Evolutionary conservation across 2,113 vertebrate species (phyloP), one percentile per base, ranked within the genome.

Genomic region (Oxyruncus cristatus): DNA sequence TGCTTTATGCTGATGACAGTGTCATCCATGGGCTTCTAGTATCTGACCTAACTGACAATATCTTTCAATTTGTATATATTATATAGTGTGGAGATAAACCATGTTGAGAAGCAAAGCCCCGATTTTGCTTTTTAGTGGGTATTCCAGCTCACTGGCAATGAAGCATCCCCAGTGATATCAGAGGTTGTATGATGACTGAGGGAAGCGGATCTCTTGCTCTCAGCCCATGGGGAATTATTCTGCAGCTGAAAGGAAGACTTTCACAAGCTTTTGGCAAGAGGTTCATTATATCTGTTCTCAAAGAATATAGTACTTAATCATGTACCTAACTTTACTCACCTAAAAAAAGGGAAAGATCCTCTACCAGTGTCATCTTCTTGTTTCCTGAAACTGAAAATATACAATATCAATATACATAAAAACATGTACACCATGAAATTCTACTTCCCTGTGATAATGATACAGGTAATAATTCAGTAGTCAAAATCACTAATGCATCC

Each of bases 401-500:
- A 56, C 4, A 14, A 9, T 62, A 52, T 5, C 3, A 2, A 33
- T 46, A 20, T 20, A 33, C 22, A 73, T 4, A 79, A 88, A 92
- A 95, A 6, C 27, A 35, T 15, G 33, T 55, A 30, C 11, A 66
- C 2, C 22, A 15, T 21, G 19, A 88, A 82, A 74, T 50, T 52
- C 42, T 77, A 19, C 14, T 72, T 95, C 35, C 26, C 32, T 78
- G 20, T 63, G 35, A 63, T 67, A 70, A 80, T 13, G 12, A 11
- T 32, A 61, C 11, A 61, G 47, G 73, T 21, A 80, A 76, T 80
- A 90, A 58, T 86, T 90, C 67, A 72, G 47, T 59, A 87, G 47
- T 75, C 55, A 87, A 80, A 93, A 81, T 89, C 91, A 68, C 73
- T 78, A 90, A 68, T 63, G 76, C 20, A 59, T 72, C 47, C 35